These are phyloP conservation scores for Norana najaformis DNA, from an alignment of 2,888 invertebrate species.

Conservation along the genomic window DNA sequence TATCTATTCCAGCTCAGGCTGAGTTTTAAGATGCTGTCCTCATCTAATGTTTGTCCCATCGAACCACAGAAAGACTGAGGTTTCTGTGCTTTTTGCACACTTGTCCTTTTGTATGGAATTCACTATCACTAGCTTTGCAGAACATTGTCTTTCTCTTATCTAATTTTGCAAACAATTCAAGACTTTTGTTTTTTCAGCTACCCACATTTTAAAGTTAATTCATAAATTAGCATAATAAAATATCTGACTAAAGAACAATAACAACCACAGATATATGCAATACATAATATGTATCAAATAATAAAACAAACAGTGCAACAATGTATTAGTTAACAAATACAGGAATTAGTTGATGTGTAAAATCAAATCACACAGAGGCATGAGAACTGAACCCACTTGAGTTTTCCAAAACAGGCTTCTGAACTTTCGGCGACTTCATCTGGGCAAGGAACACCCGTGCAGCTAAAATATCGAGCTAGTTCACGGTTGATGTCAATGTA, in stretches of 20 bases:
- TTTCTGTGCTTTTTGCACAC: too few species aligned
- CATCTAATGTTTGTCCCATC: too few species aligned
- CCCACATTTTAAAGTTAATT: neutral
- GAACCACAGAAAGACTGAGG: too few species aligned
- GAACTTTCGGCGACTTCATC: neutral
- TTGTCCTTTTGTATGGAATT: too few species aligned
- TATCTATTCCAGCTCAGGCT: too few species aligned
- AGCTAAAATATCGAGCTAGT: slow-evolving; percentile 52
- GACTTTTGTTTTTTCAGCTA: neutral
- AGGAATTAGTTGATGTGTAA: neutral
- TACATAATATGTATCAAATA: neutral
- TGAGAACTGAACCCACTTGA: slow-evolving; percentile 47
- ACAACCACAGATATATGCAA: neutral
- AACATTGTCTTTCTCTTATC: too few species aligned
- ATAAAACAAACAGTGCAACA: neutral
- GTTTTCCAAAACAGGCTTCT: slow-evolving; percentile 42
- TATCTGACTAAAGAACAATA: neutral
- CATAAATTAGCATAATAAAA: neutral
- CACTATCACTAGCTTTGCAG: too few species aligned
- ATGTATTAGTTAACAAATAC: neutral
- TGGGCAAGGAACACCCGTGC: slow-evolving; percentile 41
- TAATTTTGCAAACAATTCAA: too few species aligned
- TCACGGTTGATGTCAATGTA: slow-evolving; percentile 50
- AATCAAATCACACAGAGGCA: neutral
- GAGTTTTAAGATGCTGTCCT: too few species aligned